Conservation (phyloP, 2,113 vertebrate genomes). For the Campylomormyrus tamandua region DNA sequence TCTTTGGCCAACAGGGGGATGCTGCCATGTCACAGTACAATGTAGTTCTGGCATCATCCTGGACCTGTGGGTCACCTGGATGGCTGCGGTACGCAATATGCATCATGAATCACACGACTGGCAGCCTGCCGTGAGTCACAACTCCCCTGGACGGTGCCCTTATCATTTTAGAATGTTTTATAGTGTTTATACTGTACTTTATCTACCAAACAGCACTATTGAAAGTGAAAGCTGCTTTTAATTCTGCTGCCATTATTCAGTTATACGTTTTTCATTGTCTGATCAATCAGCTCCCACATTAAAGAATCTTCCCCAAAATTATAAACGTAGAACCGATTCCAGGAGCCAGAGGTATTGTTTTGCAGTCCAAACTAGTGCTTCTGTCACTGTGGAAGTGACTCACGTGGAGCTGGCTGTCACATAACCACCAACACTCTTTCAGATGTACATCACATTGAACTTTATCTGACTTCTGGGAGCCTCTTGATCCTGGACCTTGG, state of each 20-base stretch:
- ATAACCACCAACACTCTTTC: not conserved
- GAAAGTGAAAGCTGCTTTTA: not conserved
- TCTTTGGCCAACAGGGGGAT: not conserved
- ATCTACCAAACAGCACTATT: not conserved
- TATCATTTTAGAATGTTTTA: not conserved
- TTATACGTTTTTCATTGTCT: not conserved
- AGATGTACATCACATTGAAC: not conserved
- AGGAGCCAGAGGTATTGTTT: not conserved
- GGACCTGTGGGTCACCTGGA: not conserved
- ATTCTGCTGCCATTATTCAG: not conserved
- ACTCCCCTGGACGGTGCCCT: not conserved
- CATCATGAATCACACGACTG: not conserved
- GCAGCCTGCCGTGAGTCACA: not conserved
- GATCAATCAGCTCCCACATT: not conserved
- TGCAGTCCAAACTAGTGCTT: not conserved
- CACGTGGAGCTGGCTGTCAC: not conserved
- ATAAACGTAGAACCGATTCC: not conserved
- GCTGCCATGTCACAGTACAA: not conserved
- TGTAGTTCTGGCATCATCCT: not conserved
- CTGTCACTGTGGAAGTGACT: not conserved
- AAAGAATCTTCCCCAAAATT: not conserved
- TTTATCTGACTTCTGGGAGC: not conserved
- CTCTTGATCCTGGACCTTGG: not conserved
- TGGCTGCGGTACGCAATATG: not conserved
- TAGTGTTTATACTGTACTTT: not conserved